Conservation (phyloP, 2,888 invertebrate species). For the Mimas tiliae region DNA sequence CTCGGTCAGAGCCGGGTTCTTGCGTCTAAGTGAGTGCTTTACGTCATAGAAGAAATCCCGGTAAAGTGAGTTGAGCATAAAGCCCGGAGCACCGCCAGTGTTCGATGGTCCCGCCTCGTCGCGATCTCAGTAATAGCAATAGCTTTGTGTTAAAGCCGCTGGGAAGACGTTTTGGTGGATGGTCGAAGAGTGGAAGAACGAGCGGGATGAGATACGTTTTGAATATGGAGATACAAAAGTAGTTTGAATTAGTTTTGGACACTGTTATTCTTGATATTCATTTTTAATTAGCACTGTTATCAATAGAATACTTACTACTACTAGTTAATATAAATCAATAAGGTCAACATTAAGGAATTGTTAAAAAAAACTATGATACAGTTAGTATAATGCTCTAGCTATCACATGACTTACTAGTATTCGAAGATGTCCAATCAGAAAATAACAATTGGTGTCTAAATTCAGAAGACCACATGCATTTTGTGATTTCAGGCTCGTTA, state of each 20-base stretch:
- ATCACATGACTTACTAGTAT: too few species aligned
- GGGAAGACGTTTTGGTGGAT: constrained; percentile 68
- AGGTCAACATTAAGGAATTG: too few species aligned
- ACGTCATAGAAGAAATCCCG: constrained; percentile 84
- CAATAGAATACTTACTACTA: too few species aligned
- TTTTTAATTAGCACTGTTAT: too few species aligned
- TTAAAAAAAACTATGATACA: too few species aligned
- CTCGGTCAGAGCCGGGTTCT: constrained; percentile 68
- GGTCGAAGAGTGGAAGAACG: constrained; percentile 58
- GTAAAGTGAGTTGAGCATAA: constrained; percentile 80
- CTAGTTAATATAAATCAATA: too few species aligned
- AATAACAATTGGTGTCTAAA: neutral
- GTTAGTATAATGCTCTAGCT: too few species aligned
- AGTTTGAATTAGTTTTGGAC: too few species aligned
- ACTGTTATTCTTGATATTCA: too few species aligned
- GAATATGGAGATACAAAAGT: too few species aligned
- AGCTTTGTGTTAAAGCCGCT: constrained; percentile 83
- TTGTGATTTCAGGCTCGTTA: too few species aligned
- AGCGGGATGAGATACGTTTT: neutral
- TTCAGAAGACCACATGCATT: too few species aligned
- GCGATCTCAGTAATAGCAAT: constrained; percentile 84
- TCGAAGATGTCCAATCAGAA: neutral
- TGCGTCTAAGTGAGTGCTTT: constrained; percentile 79
- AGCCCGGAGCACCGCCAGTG: constrained; percentile 60
- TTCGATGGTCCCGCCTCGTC: constrained; percentile 76